Evolutionary conservation across 1,140 invertebrate genomes (phyloP), one percentile per base, ranked within the genome.

Genomic region (Cyphomyrmex costatus): DNA sequence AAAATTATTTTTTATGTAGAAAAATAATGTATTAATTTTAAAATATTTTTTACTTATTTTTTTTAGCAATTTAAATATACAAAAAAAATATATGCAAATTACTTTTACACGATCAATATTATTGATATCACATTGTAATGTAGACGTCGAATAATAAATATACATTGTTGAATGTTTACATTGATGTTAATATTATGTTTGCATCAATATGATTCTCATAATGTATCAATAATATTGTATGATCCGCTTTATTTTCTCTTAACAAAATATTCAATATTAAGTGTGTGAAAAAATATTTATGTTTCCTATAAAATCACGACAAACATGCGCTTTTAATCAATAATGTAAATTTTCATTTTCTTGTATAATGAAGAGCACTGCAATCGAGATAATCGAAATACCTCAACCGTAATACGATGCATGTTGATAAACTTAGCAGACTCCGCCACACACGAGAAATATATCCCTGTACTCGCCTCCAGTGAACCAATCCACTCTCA

Each of bases 351-450:
- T 46, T 68, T 68, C 3, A 56, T 73, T 30, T 58, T 58, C 19
- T 36, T 33, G 4, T 61, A n/a, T n/a, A 74, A 83, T 74, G 19
- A 83, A 83, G 66, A 60, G 27, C 36, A 10, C 58, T 24, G 1
- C 27, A 68, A 24, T 27, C 14, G 10, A 70, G 49, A 21, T 51
- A 70, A 46, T 36, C 36, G 24, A 61, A 61, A 36, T 73, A 82
- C 2, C 36, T 19, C 36, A 19, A 21, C n/a, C 33, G n/a, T 80
- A 83, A 60, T 12, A 30, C 53, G 53, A 74, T 27, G 53, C 24
- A 51, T 61, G 79, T 83, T 68, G 79, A 82, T 74, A 83, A 61
- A 61, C 68, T 83, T 83, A 74, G 36, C 42, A 73, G 30, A 83
- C 79, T 61, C 19, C 30, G 65, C 33, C 68, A 74, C 79, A 66